A percentile compares a stretch with the other conserved stretches of the same genome.
phyloP scores from a whole-genome alignment of 2,888 invertebrate genomes.

The Scaptomyza polygonia region DNA sequence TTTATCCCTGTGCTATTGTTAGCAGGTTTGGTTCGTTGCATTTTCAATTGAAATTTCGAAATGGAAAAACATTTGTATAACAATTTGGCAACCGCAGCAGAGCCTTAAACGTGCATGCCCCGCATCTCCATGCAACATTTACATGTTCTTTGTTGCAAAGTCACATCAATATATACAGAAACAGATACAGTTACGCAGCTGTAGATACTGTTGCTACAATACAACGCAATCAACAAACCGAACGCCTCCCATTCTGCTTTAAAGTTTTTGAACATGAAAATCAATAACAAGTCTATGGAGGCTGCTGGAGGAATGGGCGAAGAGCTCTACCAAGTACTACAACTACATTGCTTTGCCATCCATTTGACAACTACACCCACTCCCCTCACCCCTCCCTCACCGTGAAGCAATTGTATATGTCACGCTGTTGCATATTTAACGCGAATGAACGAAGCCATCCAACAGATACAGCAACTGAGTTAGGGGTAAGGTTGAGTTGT shows the following conservation, averaged over 20 bases:
- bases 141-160: conserved; percentile 47
- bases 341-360: conserved; percentile 26
- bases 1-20: conserved; percentile 7
- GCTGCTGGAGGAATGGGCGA: not conserved
- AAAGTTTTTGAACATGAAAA: conserved; percentile 64
- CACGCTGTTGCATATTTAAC: conserved; percentile 78
- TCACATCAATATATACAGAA: conserved; percentile 32
- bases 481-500: not conserved
- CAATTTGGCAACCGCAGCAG: conserved; percentile 64
- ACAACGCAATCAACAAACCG: conserved; percentile 51
- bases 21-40: conserved; percentile 39
- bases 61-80: conserved; percentile 74
- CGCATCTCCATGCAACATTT: not conserved
- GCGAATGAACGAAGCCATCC: conserved; percentile 64
- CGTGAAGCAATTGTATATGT: conserved; percentile 40
- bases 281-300: conserved; percentile 46
- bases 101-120: not conserved
- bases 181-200: conserved; percentile 19
- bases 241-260: conserved; percentile 23
- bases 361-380: not conserved
- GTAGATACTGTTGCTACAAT: conserved; percentile 5
- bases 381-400: too few relatives aligned
- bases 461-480: conserved; percentile 32
- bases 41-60: conserved; percentile 57
- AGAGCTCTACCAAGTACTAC: conserved; percentile 18